Conservation (phyloP, 2,797 vertebrate species). For the Oceanodroma leucorhoa region DNA sequence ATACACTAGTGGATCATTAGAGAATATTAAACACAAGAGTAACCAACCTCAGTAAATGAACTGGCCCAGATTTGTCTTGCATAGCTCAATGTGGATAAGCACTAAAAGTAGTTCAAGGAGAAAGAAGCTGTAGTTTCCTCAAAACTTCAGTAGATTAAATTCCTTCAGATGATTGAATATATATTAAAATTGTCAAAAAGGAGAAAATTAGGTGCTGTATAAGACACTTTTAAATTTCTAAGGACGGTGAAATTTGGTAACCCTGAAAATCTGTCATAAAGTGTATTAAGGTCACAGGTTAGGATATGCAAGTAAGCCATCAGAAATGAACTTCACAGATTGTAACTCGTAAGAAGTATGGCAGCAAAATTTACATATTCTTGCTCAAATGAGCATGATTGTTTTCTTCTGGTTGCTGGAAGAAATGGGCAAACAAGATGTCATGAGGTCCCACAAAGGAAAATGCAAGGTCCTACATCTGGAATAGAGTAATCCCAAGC, state of each 20-base stretch:
- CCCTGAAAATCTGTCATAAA: neutral
- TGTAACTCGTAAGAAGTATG: neutral
- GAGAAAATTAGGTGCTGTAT: neutral
- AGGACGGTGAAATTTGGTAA: neutral
- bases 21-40: conserved; percentile 62
- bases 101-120: conserved; percentile 46
- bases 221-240: neutral
- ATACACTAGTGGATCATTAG: conserved; percentile 57
- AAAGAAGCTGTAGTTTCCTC: conserved; percentile 12
- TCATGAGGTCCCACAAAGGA: neutral
- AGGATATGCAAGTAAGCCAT: neutral
- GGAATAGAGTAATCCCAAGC: neutral
- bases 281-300: neutral
- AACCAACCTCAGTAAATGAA: conserved; percentile 49
- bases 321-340: neutral
- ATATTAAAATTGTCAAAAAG: neutral
- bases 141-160: conserved; percentile 19
- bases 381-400: neutral
- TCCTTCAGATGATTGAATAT: conserved; percentile 25
- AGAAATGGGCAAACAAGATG: neutral
- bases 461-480: neutral
- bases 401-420: neutral
- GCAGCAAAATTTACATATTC: neutral
- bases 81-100: conserved; percentile 9
- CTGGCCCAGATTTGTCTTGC: conserved; percentile 48